Percentiles rank a stretch among this genome's conserved stretches.
These are phyloP conservation scores for Cichlasoma orientale DNA, from an alignment of 2,797 vertebrate genomes.

Conservation along the genomic window DNA sequence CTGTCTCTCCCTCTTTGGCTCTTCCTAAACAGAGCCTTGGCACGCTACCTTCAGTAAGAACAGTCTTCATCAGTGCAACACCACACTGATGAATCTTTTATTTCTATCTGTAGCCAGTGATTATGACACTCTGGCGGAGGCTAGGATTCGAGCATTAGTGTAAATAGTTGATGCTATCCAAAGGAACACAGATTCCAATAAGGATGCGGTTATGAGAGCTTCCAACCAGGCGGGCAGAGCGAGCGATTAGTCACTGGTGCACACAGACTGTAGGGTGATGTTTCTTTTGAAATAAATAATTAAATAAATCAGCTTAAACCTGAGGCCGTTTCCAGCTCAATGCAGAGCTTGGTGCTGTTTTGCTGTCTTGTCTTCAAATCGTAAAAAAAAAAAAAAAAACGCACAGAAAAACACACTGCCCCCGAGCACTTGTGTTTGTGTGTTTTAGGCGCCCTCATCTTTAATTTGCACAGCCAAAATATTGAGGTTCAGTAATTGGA, in stretches of 20 bases:
- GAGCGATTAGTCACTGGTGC: conserved; percentile 33
- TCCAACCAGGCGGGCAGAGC: conserved; percentile 19
- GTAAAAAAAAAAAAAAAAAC: not conserved
- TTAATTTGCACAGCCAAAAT: conserved; percentile 56
- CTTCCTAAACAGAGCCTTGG: conserved; percentile 25
- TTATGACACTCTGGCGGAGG: conserved; percentile 47
- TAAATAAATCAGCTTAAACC: conserved; percentile 16
- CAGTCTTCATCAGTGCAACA: conserved; percentile 47
- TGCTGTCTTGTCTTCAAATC: conserved; percentile 12
- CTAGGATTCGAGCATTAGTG: conserved; percentile 43
- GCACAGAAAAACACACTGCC: conserved; percentile 17
- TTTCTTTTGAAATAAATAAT: conserved; percentile 12
- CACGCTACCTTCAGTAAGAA: conserved; percentile 37
- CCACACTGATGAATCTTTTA: conserved; percentile 56
- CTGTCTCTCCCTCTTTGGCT: conserved; percentile 13
- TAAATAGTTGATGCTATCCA: conserved; percentile 66
- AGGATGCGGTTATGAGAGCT: conserved; percentile 25
- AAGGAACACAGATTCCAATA: conserved; percentile 40
- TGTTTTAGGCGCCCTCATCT: conserved; percentile 42
- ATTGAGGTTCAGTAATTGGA: conserved; percentile 68
- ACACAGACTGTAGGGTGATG: conserved; percentile 5
- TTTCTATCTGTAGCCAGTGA: conserved; percentile 34
- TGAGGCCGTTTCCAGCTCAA: not conserved
- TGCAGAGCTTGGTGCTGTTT: conserved; percentile 20
- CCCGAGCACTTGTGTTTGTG: conserved; percentile 15